phyloP scores from a whole-genome alignment of 2,888 invertebrate species.

The Meandrusa payeni region DNA sequence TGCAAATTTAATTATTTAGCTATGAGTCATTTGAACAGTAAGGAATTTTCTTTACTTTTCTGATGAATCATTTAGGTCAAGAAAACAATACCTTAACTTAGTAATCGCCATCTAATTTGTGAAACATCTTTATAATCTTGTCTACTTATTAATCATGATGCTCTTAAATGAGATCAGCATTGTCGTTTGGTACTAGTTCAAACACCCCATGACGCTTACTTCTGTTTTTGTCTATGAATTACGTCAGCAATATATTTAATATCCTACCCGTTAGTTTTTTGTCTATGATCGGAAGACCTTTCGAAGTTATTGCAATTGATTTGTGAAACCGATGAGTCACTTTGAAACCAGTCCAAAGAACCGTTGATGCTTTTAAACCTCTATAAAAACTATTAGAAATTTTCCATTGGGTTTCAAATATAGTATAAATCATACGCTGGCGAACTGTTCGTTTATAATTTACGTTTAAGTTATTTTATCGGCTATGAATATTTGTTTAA shows the following conservation, averaged over 20 bases:
- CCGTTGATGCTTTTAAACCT: conserved; percentile 46
- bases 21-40: neutral
- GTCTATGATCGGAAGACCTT: conserved; percentile 21
- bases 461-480: too few relatives aligned
- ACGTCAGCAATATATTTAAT: conserved; percentile 19
- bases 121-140: too few relatives aligned
- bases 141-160: conserved; percentile 8
- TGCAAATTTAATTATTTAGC: too few relatives aligned
- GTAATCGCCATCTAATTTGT: neutral
- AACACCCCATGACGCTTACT: conserved; percentile 11
- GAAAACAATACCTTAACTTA: neutral
- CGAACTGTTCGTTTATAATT: too few relatives aligned
- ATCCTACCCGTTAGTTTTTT: conserved; percentile 28
- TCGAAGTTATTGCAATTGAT: conserved; percentile 26
- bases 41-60: conserved; percentile 1
- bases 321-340: conserved; percentile 41
- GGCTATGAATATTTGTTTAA: too few relatives aligned
- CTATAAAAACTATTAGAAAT: conserved; percentile 22
- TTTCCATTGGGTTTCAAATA: conserved; percentile 10
- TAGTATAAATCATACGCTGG: too few relatives aligned
- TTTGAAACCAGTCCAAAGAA: conserved; percentile 44
- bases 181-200: conserved; percentile 10
- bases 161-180: conserved; percentile 16
- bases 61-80: conserved; percentile 10
- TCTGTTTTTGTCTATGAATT: conserved; percentile 12